Evolutionary conservation across 1,140 invertebrate species (phyloP).

Genomic region (Sinella curviseta): DNA sequence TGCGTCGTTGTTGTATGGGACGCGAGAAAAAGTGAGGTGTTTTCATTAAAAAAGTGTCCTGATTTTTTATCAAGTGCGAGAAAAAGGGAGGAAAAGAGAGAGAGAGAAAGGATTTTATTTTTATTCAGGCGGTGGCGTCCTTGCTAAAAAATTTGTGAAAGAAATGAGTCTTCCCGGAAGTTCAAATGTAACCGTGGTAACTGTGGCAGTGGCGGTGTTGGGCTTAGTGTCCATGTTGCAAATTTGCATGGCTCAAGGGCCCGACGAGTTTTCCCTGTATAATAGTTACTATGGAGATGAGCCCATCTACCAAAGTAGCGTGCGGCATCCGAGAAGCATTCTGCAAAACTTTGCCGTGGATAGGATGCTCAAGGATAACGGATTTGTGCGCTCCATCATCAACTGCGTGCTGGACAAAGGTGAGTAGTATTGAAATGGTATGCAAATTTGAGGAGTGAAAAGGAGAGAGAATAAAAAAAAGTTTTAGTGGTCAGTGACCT

Average conservation of each 20-base stretch:
- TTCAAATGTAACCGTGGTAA: not conserved
- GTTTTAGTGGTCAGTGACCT: no score
- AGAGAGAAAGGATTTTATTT: no score
- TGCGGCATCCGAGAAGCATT: slow-evolving; percentile 30
- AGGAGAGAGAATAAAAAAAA: not conserved
- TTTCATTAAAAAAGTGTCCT: no score
- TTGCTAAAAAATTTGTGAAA: not conserved
- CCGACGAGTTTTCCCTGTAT: not conserved
- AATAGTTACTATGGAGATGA: not conserved
- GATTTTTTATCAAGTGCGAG: no score
- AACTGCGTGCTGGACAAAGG: slow-evolving; percentile 50
- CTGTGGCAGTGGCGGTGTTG: not conserved
- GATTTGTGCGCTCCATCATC: slow-evolving; percentile 48
- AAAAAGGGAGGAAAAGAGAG: no score
- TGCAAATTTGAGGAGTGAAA: no score
- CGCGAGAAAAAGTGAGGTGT: no score
- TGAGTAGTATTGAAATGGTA: not conserved
- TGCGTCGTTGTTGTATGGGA: no score
- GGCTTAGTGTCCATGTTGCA: not conserved
- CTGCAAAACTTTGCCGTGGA: slow-evolving; percentile 48
- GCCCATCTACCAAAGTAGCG: not conserved
- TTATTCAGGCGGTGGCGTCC: no score
- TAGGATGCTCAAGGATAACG: slow-evolving; percentile 46
- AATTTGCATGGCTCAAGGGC: not conserved
- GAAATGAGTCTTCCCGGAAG: not conserved